Conservation (phyloP, 1,140 invertebrate genomes). For the Heliconius melpomene region DNA sequence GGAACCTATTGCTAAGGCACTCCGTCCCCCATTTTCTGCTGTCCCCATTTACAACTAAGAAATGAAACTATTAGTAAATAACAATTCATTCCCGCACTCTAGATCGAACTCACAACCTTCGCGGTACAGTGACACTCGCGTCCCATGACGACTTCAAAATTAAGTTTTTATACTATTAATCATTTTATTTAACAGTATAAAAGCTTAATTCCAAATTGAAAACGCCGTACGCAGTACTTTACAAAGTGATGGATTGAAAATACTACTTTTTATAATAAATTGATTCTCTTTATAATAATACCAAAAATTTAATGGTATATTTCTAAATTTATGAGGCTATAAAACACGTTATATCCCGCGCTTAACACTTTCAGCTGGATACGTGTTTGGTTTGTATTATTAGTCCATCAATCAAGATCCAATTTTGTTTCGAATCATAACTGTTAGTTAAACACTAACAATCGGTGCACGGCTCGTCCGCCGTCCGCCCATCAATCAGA, state of each 20-base stretch:
- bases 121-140: no score
- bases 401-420: conserved; percentile 78
- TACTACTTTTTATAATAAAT: conserved; percentile 19
- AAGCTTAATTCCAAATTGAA: not conserved
- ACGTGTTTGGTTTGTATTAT: conserved; percentile 76
- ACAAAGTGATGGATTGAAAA: not conserved
- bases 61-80: no score
- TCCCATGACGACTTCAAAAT: no score
- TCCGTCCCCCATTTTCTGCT: no score
- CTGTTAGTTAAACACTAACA: conserved; percentile 77
- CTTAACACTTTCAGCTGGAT: conserved; percentile 48
- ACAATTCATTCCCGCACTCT: no score
- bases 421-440: conserved; percentile 75
- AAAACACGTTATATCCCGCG: conserved; percentile 35
- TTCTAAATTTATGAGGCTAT: conserved; percentile 32
- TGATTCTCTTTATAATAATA: conserved; percentile 18
- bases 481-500: conserved; percentile 71
- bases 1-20: no score
- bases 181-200: not conserved
- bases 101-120: no score
- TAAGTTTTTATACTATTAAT: no score
- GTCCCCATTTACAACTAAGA: no score
- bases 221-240: not conserved
- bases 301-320: conserved; percentile 12
- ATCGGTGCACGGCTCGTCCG: conserved; percentile 56